Conservation (phyloP, 2,797 vertebrate genomes). For the Galaxias olidus region DNA sequence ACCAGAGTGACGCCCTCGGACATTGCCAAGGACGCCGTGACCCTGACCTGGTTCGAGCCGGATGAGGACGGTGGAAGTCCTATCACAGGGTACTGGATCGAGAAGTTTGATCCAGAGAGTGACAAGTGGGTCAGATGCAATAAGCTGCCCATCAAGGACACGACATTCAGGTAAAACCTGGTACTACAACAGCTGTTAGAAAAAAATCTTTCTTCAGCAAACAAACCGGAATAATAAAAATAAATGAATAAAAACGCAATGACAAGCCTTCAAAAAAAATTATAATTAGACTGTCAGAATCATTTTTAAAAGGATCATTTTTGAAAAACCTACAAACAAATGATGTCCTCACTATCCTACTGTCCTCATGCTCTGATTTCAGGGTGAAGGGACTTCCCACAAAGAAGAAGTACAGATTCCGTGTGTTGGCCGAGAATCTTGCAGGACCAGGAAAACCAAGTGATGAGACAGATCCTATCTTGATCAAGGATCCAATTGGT, state of each 20-base stretch:
- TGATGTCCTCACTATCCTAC: neutral
- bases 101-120: slow-evolving; percentile 90
- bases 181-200: neutral
- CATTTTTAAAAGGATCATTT: too few relatives aligned
- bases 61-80: slow-evolving; percentile 97
- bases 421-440: slow-evolving; percentile 96
- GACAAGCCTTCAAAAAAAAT: slow-evolving; percentile 8
- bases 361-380: slow-evolving; percentile 16
- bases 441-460: slow-evolving; percentile 96
- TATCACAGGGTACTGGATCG: slow-evolving; percentile 97
- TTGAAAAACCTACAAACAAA: too few relatives aligned
- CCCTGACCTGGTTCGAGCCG: slow-evolving; percentile 93
- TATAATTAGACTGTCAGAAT: neutral
- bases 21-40: slow-evolving; percentile 90
- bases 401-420: slow-evolving; percentile 96
- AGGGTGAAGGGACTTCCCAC: slow-evolving; percentile 95
- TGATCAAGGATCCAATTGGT: slow-evolving; percentile 98
- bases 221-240: too few relatives aligned
- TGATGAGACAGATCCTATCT: slow-evolving; percentile 85
- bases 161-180: slow-evolving; percentile 84
- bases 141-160: slow-evolving; percentile 91
- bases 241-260: neutral
- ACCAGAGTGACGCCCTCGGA: slow-evolving; percentile 89
- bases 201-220: too few relatives aligned
- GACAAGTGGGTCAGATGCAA: slow-evolving; percentile 98